Percentiles rank a stretch among this genome's conserved stretches.
Evolutionary conservation across 1,140 invertebrate genomes (phyloP).

Genomic region (Nymphalis io): DNA sequence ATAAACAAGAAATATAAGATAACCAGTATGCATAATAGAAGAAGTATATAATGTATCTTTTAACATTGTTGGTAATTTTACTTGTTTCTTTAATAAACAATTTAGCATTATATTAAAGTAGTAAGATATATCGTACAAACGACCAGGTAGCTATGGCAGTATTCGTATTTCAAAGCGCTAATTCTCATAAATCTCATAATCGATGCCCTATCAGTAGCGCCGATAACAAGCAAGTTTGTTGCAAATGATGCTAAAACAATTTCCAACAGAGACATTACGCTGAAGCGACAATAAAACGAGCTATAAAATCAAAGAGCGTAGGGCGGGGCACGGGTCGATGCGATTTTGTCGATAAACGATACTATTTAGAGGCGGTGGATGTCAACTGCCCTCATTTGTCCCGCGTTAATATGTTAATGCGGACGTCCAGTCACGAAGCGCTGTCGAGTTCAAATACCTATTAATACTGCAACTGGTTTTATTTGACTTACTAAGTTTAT

Average conservation of each 20-base stretch:
- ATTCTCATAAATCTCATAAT: constrained; percentile 39
- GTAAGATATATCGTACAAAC: constrained; percentile 21
- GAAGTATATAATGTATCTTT: neutral
- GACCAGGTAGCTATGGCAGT: constrained; percentile 28
- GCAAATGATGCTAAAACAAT: constrained; percentile 43
- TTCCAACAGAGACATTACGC: constrained; percentile 44
- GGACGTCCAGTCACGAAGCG: constrained; percentile 45
- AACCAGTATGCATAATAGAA: neutral
- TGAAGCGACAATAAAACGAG: constrained; percentile 53
- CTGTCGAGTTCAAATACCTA: constrained; percentile 28
- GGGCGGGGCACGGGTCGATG: constrained; percentile 44
- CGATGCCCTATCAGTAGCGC: constrained; percentile 31
- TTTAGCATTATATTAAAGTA: constrained; percentile 13
- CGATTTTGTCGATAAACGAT: constrained; percentile 38
- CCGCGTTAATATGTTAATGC: constrained; percentile 61
- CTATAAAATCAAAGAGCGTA: constrained; percentile 51
- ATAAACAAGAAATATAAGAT: neutral
- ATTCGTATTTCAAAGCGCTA: constrained; percentile 38
- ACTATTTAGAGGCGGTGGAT: constrained; percentile 36
- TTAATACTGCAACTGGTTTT: constrained; percentile 36
- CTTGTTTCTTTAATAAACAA: constrained; percentile 15
- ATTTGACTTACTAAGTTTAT: constrained; percentile 47
- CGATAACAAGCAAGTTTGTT: constrained; percentile 42
- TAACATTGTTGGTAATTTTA: neutral
- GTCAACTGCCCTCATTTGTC: constrained; percentile 47